Conservation (phyloP, 92 coral and sea anemone species). For the Palythoa heliodiscus region DNA sequence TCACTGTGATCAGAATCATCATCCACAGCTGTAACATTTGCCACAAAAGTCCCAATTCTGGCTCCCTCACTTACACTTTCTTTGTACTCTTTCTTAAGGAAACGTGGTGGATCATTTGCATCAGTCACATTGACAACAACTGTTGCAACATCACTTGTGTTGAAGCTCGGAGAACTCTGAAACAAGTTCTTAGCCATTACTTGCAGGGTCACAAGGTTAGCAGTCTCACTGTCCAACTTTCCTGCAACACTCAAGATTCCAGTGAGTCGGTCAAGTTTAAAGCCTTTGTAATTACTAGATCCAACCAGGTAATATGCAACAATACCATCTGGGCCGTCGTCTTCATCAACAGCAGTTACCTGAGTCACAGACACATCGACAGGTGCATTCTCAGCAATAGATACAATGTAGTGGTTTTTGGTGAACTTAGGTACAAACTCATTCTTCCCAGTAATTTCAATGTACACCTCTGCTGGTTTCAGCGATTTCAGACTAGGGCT, state of each 20-base stretch:
- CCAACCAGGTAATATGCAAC: slow-evolving; percentile 80
- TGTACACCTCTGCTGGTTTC: slow-evolving; percentile 66
- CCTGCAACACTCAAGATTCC: slow-evolving; percentile 87
- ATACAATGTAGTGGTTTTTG: slow-evolving; percentile 59
- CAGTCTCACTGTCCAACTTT: slow-evolving; percentile 76
- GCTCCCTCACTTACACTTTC: slow-evolving; percentile 67
- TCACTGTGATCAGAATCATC: slow-evolving; percentile 64
- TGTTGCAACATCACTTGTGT: slow-evolving; percentile 76
- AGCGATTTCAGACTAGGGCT: slow-evolving; percentile 68
- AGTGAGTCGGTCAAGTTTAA: slow-evolving; percentile 67
- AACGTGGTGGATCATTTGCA: slow-evolving; percentile 92
- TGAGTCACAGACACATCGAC: slow-evolving; percentile 74
- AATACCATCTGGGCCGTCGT: slow-evolving; percentile 86
- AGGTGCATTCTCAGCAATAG: slow-evolving; percentile 90
- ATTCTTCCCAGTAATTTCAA: slow-evolving; percentile 79
- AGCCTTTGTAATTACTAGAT: slow-evolving; percentile 72
- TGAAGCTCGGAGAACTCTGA: slow-evolving; percentile 76
- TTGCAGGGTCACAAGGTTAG: slow-evolving; percentile 69
- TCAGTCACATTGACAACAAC: slow-evolving; percentile 82
- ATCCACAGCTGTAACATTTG: slow-evolving; percentile 94
- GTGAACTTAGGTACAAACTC: slow-evolving; percentile 80
- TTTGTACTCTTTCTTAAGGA: slow-evolving; percentile 68
- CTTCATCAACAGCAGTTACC: slow-evolving; percentile 89
- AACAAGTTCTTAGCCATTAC: slow-evolving; percentile 85
- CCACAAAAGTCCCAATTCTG: slow-evolving; percentile 60